Conservation (phyloP, 2,888 invertebrate genomes). For the Autographa pulchrina region DNA sequence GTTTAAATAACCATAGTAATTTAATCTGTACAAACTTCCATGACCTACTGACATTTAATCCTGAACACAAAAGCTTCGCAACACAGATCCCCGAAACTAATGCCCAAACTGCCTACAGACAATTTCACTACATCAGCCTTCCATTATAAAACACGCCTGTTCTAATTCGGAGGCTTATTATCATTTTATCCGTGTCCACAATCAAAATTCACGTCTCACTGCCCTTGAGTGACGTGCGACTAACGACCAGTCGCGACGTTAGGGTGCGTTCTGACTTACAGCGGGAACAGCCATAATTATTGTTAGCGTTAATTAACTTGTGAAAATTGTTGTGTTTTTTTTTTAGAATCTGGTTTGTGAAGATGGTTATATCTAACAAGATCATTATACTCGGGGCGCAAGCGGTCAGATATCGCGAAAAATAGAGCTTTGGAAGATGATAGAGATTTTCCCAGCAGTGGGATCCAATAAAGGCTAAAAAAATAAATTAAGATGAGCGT, state of each 20-base stretch:
- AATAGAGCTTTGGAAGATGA: too few relatives aligned
- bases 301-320: background rate
- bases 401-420: too few relatives aligned
- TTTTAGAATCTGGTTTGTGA: too few relatives aligned
- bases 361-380: too few relatives aligned
- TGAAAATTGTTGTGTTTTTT: background rate
- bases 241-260: conserved; percentile 57
- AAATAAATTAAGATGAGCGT: too few relatives aligned
- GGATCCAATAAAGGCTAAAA: too few relatives aligned
- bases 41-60: background rate
- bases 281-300: background rate
- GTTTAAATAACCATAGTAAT: too few relatives aligned
- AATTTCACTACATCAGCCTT: conserved; percentile 13
- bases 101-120: background rate
- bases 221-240: conserved; percentile 58
- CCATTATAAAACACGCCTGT: conserved; percentile 39
- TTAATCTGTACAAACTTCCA: background rate
- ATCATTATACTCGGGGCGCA: too few relatives aligned
- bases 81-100: conserved; percentile 3
- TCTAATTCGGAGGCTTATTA: conserved; percentile 57
- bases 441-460: too few relatives aligned
- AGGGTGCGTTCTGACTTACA: conserved; percentile 3
- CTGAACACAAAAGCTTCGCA: background rate
- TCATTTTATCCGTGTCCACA: conserved; percentile 61
- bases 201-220: conserved; percentile 66